Evolutionary conservation across 2,888 invertebrate species (phyloP), one percentile per base, ranked within the genome.

Genomic region (Dynastes hyllus): DNA sequence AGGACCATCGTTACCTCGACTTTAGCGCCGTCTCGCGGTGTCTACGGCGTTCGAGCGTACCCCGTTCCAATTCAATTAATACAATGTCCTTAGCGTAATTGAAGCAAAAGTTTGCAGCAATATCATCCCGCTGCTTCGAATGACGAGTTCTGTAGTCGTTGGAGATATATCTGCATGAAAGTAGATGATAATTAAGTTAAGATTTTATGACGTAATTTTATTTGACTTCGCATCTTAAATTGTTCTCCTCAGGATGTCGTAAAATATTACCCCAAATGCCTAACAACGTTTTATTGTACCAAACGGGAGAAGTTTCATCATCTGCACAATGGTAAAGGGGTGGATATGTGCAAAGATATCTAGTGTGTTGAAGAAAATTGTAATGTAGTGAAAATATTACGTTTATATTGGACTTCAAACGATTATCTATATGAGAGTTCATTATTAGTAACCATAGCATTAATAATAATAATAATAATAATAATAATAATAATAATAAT

Each of bases 201-300:
- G 71, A 71, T 71, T 71, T 71, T 71, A 71, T 55, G 71, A 55
- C 55, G 53, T 71, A 71, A 71, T 71, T 71, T 71, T 71, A 71
- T 53, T 53, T 55, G 71, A 71, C 71, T 71, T 55, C 16, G 55
- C 13, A n/a, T 71, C n/a, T 71, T 55, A 70, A 70, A 53, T 13
- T 70, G 32, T 65, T 65, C 65, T n/a, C 9, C n/a, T 11, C 13
- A 9, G 37, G 40, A 66, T n/a, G 66, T 40, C 40, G 32, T 66
- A 66, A 66, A 66, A 40, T 66, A 66, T 66, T 66, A 66, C 16
- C n/a, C 16, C 16, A 37, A 66, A 66, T 40, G 66, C 16, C 9
- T 5, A n/a, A 11, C 53, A n/a, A n/a, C 53, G 53, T 53, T n/a
- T 11, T 53, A n/a, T 53, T 53, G 53, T 53, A 53, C 5, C 0